phyloP scores from a whole-genome alignment of 2,888 invertebrate genomes.

The Pterobdella sp. region DNA sequence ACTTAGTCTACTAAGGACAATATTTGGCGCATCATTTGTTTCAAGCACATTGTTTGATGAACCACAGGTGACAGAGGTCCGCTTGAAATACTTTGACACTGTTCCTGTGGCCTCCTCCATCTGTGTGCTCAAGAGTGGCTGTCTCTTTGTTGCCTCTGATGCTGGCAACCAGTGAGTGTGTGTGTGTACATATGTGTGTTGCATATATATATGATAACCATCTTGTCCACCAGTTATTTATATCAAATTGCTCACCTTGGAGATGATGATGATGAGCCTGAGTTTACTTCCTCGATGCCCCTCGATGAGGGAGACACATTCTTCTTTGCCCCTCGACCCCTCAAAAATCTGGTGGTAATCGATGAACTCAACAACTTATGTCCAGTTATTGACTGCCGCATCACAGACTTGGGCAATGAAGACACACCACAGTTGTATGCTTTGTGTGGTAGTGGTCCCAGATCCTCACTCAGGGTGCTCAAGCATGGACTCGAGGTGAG shows the following conservation, averaged over 20 bases:
- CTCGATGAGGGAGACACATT: conserved; percentile 97
- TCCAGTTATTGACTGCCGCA: conserved; percentile 71
- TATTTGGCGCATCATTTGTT: not conserved
- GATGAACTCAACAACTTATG: conserved; percentile 93
- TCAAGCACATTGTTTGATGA: not conserved
- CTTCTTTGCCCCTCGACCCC: conserved; percentile 87
- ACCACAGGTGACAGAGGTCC: conserved; percentile 77
- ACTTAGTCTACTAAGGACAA: not conserved
- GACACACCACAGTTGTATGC: conserved; percentile 97
- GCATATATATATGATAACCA: not conserved
- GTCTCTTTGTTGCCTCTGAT: conserved; percentile 93
- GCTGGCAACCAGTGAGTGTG: conserved; percentile 96
- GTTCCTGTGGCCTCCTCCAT: conserved; percentile 91
- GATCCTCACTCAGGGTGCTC: conserved; percentile 83
- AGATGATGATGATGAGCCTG: conserved; percentile 96
- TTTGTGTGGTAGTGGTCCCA: conserved; percentile 86
- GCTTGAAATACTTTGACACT: conserved; percentile 97
- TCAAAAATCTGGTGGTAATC: conserved; percentile 87
- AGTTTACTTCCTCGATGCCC: conserved; percentile 96
- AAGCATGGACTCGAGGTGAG: conserved; percentile 81
- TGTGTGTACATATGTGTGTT: not conserved
- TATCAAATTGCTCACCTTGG: conserved; percentile 99
- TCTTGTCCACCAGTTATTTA: conserved; percentile 65
- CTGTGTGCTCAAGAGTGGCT: conserved; percentile 97
- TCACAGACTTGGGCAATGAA: conserved; percentile 71